Conservation (phyloP, 2,888 invertebrate genomes). For the Gisinianus flammeolus region DNA sequence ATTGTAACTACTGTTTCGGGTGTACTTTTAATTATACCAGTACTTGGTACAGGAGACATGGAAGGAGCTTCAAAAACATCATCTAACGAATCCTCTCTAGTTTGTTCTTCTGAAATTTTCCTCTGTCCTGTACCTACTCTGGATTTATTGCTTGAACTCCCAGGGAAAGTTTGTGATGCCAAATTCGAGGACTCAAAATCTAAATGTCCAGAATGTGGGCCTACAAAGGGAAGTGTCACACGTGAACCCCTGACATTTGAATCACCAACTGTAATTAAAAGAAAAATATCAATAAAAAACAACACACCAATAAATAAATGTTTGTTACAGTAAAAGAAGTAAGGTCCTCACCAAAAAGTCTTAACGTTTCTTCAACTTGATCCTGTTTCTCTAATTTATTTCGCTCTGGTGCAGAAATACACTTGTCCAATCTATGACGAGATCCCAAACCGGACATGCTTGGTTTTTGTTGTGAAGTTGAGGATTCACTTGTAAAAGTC, state of each 20-base stretch:
- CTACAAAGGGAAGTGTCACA: conserved; percentile 42
- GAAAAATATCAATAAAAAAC: not conserved
- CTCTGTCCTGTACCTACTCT: not conserved
- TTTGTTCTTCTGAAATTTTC: not conserved
- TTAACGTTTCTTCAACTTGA: conserved; percentile 41
- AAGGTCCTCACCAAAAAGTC: conserved; percentile 40
- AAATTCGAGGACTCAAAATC: conserved; percentile 32
- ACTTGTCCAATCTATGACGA: conserved; percentile 53
- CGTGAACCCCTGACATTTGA: conserved; percentile 30
- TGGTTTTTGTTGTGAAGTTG: conserved; percentile 24
- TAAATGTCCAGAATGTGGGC: not conserved
- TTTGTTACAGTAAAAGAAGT: conserved; percentile 31
- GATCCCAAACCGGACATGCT: conserved; percentile 23
- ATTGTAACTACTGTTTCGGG: not conserved
- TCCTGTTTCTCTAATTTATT: conserved; percentile 46
- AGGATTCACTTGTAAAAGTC: conserved; percentile 69
- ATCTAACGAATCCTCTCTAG: conserved; percentile 23
- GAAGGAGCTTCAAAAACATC: conserved; percentile 23
- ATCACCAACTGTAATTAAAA: not conserved
- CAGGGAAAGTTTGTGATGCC: not conserved
- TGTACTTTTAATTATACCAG: not conserved
- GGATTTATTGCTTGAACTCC: not conserved
- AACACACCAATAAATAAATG: not conserved
- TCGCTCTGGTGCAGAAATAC: conserved; percentile 43
- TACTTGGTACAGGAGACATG: not conserved